phyloP scores from a whole-genome alignment of 2,113 vertebrate species.

The Neotragus pygmaeus region DNA sequence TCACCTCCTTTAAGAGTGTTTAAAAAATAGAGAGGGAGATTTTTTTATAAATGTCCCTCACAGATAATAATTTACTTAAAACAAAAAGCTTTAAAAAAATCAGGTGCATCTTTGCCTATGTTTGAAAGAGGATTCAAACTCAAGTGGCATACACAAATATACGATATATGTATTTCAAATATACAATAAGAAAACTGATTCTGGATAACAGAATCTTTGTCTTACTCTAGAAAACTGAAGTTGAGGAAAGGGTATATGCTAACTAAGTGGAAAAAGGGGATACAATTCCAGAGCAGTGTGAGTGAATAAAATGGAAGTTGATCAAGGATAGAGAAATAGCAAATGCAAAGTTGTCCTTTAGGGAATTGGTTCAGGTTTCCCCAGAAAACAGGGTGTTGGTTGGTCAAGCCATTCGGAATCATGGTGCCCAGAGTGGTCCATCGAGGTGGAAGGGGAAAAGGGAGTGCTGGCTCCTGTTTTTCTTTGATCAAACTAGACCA shows the following conservation, averaged over 20 bases:
- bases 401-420: neutral
- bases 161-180: neutral
- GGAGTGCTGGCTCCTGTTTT: neutral
- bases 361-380: neutral
- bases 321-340: neutral
- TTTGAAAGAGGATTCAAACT: slow-evolving; percentile 1
- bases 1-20: neutral
- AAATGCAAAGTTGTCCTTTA: neutral
- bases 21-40: neutral
- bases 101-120: neutral
- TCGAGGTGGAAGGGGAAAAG: neutral
- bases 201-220: slow-evolving; percentile 1
- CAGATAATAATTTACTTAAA: slow-evolving; percentile 30
- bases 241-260: neutral
- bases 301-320: neutral
- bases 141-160: neutral
- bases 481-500: neutral
- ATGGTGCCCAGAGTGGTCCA: neutral
- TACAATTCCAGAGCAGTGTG: neutral
- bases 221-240: neutral
- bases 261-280: neutral
- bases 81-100: neutral
- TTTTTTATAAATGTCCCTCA: neutral
- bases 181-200: neutral
- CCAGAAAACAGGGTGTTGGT: neutral